These are phyloP conservation scores for Gymnocypris eckloni DNA, from an alignment of 2,797 vertebrate genomes.

Conservation along the genomic window DNA sequence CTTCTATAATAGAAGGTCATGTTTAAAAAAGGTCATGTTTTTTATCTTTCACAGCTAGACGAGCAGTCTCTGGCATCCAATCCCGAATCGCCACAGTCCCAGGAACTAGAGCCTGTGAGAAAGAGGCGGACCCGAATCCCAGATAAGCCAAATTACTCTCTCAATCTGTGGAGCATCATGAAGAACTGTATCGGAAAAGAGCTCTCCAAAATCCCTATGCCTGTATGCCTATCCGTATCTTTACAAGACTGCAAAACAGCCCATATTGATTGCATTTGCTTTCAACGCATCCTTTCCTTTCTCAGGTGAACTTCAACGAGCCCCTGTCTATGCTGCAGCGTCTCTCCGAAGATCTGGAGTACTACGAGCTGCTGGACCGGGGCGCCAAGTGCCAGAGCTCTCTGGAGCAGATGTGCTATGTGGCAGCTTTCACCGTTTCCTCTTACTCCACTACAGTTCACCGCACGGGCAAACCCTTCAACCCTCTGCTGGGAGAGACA, in stretches of 20 bases:
- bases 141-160: constrained; percentile 95
- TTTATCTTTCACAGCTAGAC: constrained; percentile 69
- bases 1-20: background rate
- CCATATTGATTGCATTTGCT: background rate
- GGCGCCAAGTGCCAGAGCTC: constrained; percentile 88
- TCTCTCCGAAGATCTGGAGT: constrained; percentile 94
- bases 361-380: constrained; percentile 91
- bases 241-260: background rate
- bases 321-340: constrained; percentile 96
- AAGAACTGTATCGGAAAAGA: constrained; percentile 97
- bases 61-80: constrained; percentile 80
- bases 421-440: constrained; percentile 94
- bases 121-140: constrained; percentile 88
- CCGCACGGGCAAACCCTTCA: constrained; percentile 96
- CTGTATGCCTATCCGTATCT: constrained; percentile 75
- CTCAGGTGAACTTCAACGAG: constrained; percentile 95
- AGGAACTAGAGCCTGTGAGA: constrained; percentile 81
- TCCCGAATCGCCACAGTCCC: constrained; percentile 79
- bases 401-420: constrained; percentile 93
- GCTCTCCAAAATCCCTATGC: constrained; percentile 96
- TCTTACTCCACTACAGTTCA: constrained; percentile 96
- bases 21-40: background rate
- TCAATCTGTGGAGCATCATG: constrained; percentile 97
- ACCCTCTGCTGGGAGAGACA: constrained; percentile 94
- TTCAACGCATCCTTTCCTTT: background rate